Percentiles rank a stretch among this genome's conserved stretches.
Evolutionary conservation across 37 sponge, comb jelly and placozoan genomes (phyloP).

Genomic region (Hormiphora californensis): DNA sequence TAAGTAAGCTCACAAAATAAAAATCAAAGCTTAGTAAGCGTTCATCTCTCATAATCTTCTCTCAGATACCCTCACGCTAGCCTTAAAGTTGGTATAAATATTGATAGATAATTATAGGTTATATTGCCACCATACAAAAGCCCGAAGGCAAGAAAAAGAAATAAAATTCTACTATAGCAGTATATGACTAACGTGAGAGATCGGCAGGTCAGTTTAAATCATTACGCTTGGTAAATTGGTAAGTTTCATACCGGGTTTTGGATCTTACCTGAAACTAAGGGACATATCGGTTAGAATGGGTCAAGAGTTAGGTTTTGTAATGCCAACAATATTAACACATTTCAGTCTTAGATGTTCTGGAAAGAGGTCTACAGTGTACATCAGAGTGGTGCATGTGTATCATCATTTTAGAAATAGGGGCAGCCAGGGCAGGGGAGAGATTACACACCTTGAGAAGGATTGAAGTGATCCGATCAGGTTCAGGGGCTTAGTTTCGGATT

Average conservation of each 20-base stretch:
- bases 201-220: conserved; percentile 51
- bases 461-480: no score
- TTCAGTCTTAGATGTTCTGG: background rate
- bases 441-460: no score
- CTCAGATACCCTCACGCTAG: background rate
- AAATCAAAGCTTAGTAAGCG: background rate
- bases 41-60: conserved; percentile 57
- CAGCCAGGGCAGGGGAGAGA: background rate
- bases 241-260: no score
- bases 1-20: background rate
- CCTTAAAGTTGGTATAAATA: background rate
- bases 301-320: no score
- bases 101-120: background rate
- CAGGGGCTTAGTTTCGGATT: no score
- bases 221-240: conserved; percentile 27
- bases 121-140: background rate
- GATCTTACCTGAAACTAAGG: no score
- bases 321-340: no score
- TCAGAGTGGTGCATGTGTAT: conserved; percentile 55
- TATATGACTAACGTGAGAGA: background rate
- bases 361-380: conserved; percentile 4
- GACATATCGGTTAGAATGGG: no score
- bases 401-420: conserved; percentile 8
- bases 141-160: no score
- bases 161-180: background rate